phyloP scores from a whole-genome alignment of 2,113 vertebrate genomes.

The Phaetusa simplex region DNA sequence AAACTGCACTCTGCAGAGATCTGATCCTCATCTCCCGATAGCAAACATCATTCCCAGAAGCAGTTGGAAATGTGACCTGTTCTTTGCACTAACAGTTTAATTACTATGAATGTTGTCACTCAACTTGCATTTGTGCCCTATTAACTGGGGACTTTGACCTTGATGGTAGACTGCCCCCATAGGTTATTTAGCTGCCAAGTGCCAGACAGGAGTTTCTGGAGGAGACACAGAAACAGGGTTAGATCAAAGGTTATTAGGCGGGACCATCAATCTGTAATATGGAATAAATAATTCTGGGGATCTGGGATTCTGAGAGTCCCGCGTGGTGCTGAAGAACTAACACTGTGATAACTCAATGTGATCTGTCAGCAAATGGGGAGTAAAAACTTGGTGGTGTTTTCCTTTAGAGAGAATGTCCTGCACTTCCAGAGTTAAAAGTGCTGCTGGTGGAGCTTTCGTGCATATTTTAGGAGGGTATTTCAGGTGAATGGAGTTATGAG shows the following conservation, averaged over 20 bases:
- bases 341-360: not conserved
- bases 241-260: not conserved
- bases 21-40: slow-evolving; percentile 3
- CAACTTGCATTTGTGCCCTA: slow-evolving; percentile 11
- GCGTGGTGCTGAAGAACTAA: not conserved
- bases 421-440: not conserved
- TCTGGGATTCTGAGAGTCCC: not conserved
- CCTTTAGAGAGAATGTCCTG: not conserved
- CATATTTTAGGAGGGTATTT: not conserved
- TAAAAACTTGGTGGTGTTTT: not conserved
- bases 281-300: not conserved
- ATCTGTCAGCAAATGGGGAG: not conserved
- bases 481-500: slow-evolving; percentile 30
- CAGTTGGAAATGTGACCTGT: slow-evolving; percentile 54
- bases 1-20: not conserved
- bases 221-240: not conserved
- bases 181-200: not conserved
- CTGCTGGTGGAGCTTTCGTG: not conserved
- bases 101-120: slow-evolving; percentile 59
- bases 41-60: slow-evolving; percentile 50
- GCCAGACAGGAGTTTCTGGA: not conserved
- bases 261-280: not conserved
- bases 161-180: not conserved
- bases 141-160: slow-evolving; percentile 42
- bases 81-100: slow-evolving; percentile 53